Evolutionary conservation across 2,888 invertebrate species (phyloP), one percentile per base, ranked within the genome.

Genomic region (Caenorhabditis imperialis): DNA sequence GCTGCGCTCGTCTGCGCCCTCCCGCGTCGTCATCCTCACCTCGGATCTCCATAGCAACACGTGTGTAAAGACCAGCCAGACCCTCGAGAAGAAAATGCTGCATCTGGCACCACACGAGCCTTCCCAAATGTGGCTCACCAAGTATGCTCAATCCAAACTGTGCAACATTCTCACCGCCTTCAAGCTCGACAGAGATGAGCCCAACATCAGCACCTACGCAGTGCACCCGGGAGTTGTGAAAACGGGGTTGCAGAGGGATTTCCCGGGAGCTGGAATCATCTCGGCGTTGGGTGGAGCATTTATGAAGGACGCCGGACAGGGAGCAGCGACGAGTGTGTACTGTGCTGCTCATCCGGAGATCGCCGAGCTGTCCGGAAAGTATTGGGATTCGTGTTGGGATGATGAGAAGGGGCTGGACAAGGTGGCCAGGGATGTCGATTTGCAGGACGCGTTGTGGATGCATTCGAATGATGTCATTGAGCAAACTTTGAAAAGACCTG

Each of bases 251-350:
- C n/a, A n/a, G n/a, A n/a, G n/a, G n/a, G n/a, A n/a, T n/a, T n/a
- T n/a, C n/a, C n/a, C n/a, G n/a, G n/a, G n/a, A n/a, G n/a, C n/a
- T n/a, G n/a, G n/a, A n/a, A n/a, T n/a, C n/a, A 18, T 95, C 1
- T 93, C 93, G 12, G 91, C 95, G 63, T n/a, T n/a, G n/a, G n/a
- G n/a, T n/a, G n/a, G n/a, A n/a, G 96, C 96, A 7, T 98, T 97
- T 89, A 95, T 96, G 0, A 98, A 98, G 89, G 94, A 94, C 23
- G 88, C 95, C 7, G 57, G 95, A 92, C 97, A 97, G 91, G 97
- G 94, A 18, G 94, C 96, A 0, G 93, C 94, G 27, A 96, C 96
- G 0, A 92, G 92, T 1, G 91, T 96, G 14, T 96, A 93, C 89
- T 95, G 93, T 88, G 94, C 96, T 3, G 93, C 93, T 0, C 93